Evolutionary conservation across 2,888 invertebrate species (phyloP).

Genomic region (Leucoma salicis): DNA sequence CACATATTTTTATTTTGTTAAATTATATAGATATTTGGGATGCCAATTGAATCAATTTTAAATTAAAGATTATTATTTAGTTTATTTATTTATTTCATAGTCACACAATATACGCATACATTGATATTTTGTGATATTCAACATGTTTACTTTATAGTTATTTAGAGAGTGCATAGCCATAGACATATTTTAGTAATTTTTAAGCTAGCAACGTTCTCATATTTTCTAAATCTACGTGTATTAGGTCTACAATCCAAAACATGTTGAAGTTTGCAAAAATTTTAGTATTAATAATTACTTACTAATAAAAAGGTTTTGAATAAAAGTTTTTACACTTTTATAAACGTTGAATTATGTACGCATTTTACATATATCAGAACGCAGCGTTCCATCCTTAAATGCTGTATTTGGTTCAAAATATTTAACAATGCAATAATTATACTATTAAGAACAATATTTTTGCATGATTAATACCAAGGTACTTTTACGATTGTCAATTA

Average conservation of each 20-base stretch:
- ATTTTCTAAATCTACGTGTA: slow-evolving; percentile 35
- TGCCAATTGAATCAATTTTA: slow-evolving; percentile 16
- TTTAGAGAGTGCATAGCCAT: slow-evolving; percentile 35
- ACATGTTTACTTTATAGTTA: slow-evolving; percentile 61
- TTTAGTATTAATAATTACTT: slow-evolving; percentile 45
- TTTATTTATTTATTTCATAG: slow-evolving; percentile 58
- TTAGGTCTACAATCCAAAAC: slow-evolving; percentile 49
- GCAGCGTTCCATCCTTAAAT: slow-evolving; percentile 28
- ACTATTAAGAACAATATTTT: slow-evolving; percentile 26
- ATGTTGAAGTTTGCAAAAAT: slow-evolving; percentile 54
- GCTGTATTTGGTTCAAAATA: slow-evolving; percentile 23
- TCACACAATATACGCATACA: slow-evolving; percentile 68
- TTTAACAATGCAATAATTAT: slow-evolving; percentile 14
- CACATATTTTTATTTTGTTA: no score
- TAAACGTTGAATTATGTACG: slow-evolving; percentile 25
- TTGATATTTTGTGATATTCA: slow-evolving; percentile 48
- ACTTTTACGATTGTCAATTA: slow-evolving; percentile 4
- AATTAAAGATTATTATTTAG: slow-evolving; percentile 52
- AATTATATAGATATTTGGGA: background rate
- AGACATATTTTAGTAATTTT: slow-evolving; percentile 30
- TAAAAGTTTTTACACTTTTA: slow-evolving; percentile 18
- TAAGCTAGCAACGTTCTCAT: slow-evolving; percentile 28
- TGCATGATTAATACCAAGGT: slow-evolving; percentile 13
- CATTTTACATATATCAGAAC: slow-evolving; percentile 34
- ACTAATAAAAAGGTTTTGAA: slow-evolving; percentile 36